These are phyloP conservation scores for Euproctis similis DNA, from an alignment of 2,888 invertebrate genomes.

Conservation along the genomic window DNA sequence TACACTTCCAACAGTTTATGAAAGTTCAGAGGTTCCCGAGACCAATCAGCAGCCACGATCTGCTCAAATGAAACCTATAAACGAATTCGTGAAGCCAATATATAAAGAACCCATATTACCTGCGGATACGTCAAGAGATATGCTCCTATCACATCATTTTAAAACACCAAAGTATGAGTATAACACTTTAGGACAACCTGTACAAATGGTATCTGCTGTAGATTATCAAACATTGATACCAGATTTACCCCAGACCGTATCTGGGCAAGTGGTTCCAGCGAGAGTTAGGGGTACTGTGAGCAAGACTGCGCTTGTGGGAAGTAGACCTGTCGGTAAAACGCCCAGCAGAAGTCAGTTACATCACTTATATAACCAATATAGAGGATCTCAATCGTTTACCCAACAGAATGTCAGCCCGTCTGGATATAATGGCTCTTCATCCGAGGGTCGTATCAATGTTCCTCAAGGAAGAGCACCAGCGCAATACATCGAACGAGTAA, in stretches of 20 bases:
- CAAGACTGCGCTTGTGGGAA: conserved; percentile 52
- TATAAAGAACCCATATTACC: conserved; percentile 51
- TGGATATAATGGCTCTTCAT: conserved; percentile 31
- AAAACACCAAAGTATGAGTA: conserved; percentile 30
- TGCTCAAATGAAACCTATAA: conserved; percentile 5
- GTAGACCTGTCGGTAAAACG: conserved; percentile 31
- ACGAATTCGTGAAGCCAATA: conserved; percentile 20
- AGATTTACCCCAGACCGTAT: conserved; percentile 42
- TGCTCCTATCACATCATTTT: conserved; percentile 11
- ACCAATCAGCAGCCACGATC: conserved; percentile 4
- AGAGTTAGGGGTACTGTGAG: conserved; percentile 55
- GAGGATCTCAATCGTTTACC: conserved; percentile 56
- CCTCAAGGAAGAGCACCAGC: conserved; percentile 23
- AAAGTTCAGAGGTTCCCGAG: conserved; percentile 17
- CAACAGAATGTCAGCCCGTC: conserved; percentile 43
- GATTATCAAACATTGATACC: conserved; percentile 32
- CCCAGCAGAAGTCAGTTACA: conserved; percentile 56
- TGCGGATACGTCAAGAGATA: conserved; percentile 36
- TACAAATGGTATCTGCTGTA: conserved; percentile 44
- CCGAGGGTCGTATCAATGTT: conserved; percentile 43
- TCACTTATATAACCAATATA: conserved; percentile 57
- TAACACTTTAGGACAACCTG: conserved; percentile 61
- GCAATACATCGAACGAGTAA: conserved; percentile 40
- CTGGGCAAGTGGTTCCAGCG: conserved; percentile 9
- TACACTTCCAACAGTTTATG: conserved; percentile 21